Base-by-base conservation (phyloP, 2,888 invertebrate genomes). In the Eupithecia tripunctaria region DNA sequence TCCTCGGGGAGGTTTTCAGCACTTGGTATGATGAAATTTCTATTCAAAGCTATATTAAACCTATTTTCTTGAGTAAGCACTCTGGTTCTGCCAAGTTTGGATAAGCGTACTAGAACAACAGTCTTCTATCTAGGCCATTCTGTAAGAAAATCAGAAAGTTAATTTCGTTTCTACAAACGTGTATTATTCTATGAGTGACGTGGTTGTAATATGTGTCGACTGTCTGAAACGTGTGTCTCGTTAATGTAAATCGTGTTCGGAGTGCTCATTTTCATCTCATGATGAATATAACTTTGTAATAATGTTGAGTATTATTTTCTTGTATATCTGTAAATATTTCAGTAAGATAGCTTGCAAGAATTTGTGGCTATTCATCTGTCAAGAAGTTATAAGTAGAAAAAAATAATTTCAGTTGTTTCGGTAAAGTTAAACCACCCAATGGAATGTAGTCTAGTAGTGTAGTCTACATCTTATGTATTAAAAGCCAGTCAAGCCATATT, bases 381-480 rank as follows among this genome's bases (percentile, higher is more conserved):
- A 15, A 15, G 15, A 41, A 14, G 32, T 32, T 32, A 32, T 32
- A 29, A 32, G 32, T 32, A 32, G 32, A 32, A 32, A 32, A 60
- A 91, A 95, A 29, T 96, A 97, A 77, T 96, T 82, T 95, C 95
- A 74, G 97, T 96, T 83, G 94, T 92, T 6, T 94, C 93, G 32
- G 86, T 89, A 38, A 12, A 47, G 10, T 8, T 21, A 21, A 21
- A 12, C 3, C 21, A 51, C 21, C 51, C 12, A 51, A 51, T 0
- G 21, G 10, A 51, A 51, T 51, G 12, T 51, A 21, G 21, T 21
- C 51, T 51, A 5, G 56, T 25, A 25, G n/a, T n/a, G n/a, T n/a
- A 56, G 21, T n/a, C n/a, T n/a, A n/a, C n/a, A n/a, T n/a, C n/a
- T n/a, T n/a, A 56, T 56, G 3, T 25, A 14, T 41, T 43, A n/a